Evolutionary conservation across 2,888 invertebrate genomes (phyloP), one percentile per base, ranked within the genome.

Genomic region (Cheilosia impressa): DNA sequence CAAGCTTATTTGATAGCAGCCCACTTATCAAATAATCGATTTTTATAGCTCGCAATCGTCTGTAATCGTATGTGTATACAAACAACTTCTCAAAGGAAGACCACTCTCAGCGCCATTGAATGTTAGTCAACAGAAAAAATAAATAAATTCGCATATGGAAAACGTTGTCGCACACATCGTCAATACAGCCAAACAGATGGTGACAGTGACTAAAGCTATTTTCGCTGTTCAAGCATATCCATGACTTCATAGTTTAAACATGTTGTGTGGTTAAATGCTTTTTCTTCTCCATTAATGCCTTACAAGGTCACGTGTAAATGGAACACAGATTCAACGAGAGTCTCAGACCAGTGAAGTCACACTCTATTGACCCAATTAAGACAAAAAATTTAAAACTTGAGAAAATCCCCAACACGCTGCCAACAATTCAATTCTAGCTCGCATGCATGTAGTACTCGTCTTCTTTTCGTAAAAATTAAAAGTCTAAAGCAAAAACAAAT

Each of bases 171-270:
- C 52, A 24, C n/a, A 24, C 15, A 24, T 27, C 52, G 15, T 24
- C 4, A 15, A 24, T 24, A 52, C 22, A 6, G 22, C 52, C 9
- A 52, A 50, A 52, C 73, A 73, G 62, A 73, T 73, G 83, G 83
- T 83, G 60, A 58, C 79, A 75, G 55, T 47, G 63, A 68, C 63
- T 71, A 24, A 34, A 57, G 27, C 27, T 38, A 41, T 80, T 63
- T 76, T 34, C 27, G 10, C 13, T 68, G 15, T 62, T 24, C 52
- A 58, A 71, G 57, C 69, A 71, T 52, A 24, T 52, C 47, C 58
- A 84, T 84, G 80, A 84, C 79, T 73, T 84, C 83, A 84, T 78
- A 68, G 66, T 57, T 45, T 55, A 22, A 68, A 41, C 52, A 65
- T 60, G 52, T 10, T 27, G 22, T 50, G 58, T 43, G 63, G 47